Conservation (phyloP, 1,140 invertebrate species). For the Holotrichia oblita region DNA sequence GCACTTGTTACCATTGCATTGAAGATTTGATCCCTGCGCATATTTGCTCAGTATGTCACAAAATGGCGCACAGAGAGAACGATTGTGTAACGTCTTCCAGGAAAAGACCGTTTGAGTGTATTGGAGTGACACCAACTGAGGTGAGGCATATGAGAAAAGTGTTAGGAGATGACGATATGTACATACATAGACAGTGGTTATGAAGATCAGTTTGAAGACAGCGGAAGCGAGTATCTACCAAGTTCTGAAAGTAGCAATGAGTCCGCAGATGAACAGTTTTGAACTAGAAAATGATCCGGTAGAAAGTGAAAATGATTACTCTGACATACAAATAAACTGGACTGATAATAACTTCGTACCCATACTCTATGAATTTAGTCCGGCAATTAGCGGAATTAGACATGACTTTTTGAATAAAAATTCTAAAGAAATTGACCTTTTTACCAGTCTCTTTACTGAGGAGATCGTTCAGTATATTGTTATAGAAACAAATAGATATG, state of each 20-base stretch:
- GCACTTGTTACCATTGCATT: too few species aligned
- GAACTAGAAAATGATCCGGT: neutral
- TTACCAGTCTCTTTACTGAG: neutral
- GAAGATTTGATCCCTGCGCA: too few species aligned
- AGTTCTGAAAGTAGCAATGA: neutral
- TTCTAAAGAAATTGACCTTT: neutral
- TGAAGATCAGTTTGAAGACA: constrained; percentile 7
- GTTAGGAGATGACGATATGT: too few species aligned
- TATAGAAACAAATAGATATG: too few species aligned
- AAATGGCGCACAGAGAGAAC: too few species aligned
- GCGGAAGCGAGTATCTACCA: constrained; percentile 11
- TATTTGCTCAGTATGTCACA: too few species aligned
- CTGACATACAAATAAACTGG: neutral
- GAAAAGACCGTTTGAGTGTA: too few species aligned
- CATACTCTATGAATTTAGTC: neutral
- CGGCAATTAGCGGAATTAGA: neutral
- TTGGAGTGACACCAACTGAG: too few species aligned
- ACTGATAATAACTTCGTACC: neutral
- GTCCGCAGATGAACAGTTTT: neutral
- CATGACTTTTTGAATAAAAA: neutral
- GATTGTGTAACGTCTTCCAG: too few species aligned
- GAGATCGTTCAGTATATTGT: neutral
- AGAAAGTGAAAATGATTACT: neutral
- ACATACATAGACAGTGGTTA: neutral
- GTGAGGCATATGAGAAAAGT: too few species aligned